phyloP scores from a whole-genome alignment of 2,113 vertebrate genomes.

The Labeo catla region DNA sequence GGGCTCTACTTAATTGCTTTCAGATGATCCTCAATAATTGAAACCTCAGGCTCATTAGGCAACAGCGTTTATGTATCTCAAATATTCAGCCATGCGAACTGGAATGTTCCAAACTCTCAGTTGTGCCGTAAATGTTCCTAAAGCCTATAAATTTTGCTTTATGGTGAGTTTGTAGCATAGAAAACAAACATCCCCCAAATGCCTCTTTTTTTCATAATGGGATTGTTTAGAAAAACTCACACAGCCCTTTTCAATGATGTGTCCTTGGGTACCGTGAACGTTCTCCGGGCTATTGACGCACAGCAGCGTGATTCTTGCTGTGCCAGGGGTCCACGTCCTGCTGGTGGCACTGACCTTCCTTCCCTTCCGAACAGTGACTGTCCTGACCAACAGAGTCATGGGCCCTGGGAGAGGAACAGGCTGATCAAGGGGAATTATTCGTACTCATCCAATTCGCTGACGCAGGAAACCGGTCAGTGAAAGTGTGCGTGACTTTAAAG shows the following conservation, averaged over 20 bases:
- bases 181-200: constrained; percentile 1
- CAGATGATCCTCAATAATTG: constrained; percentile 21
- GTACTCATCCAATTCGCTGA: not conserved
- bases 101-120: constrained; percentile 12
- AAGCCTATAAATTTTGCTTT: not conserved
- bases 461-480: not conserved
- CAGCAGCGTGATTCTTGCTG: not conserved
- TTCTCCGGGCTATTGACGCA: not conserved
- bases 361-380: not conserved
- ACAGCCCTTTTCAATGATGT: not conserved
- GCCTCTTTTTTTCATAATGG: not conserved
- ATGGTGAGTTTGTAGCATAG: not conserved
- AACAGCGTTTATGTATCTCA: not conserved
- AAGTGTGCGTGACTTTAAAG: not conserved
- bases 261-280: not conserved
- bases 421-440: not conserved
- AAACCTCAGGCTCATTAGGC: constrained; percentile 13
- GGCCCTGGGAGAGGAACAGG: not conserved
- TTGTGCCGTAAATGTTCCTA: not conserved
- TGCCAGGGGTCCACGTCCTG: not conserved
- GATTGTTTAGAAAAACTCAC: not conserved
- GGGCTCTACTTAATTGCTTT: constrained; percentile 2
- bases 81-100: not conserved
- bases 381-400: not conserved
- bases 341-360: not conserved